Base-by-base conservation (phyloP, 64 coral and sea anemone species). In the Stichodactyla mertensii region DNA sequence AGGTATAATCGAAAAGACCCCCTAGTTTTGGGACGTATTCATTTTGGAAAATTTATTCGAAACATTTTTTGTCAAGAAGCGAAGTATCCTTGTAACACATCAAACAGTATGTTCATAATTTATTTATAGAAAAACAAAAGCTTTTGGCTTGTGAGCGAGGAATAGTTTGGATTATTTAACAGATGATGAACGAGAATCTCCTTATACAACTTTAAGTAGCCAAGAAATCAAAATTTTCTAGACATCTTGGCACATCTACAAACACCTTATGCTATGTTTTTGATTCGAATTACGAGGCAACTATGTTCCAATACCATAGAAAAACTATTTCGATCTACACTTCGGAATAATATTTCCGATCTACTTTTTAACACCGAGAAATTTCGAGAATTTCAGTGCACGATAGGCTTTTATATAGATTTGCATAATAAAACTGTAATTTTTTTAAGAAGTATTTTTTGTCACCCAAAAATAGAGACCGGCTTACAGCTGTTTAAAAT, bases 121-220 rank as follows among this genome's bases (percentile, higher is more conserved):
- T 74, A 74, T 74, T 74, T 4, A 74, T 26, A 28, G 26, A n/a
- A 74, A 74, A 74, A 74, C 69, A 66, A 74, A 74, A 74, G 22
- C 24, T 31, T 31, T 13, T 27, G 1, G 22, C 24, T 74, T 26
- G 5, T 2, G 27, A 74, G 69, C 27, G 2, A 27, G 69, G 24
- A 27, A 27, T 31, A 74, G n/a, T 31, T 31, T 14, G n/a, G 24
- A 74, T 74, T 74, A 74, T 74, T 74, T 74, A 27, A 74, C 69
- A 74, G 27, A 74, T n/a, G 5, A 1, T 66, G 62, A 23, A 66
- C 19, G 18, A n/a, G 69, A 74, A 22, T 27, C 12, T 4, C 11
- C 27, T 36, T 12, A 36, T 74, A 13, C 27, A n/a, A 74, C n/a
- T 69, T 22, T 20, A 22, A 69, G 5, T 69, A 16, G 64, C 64